Base-by-base conservation (phyloP, 2,797 vertebrate species). In the Pteronotus mesoamericanus region DNA sequence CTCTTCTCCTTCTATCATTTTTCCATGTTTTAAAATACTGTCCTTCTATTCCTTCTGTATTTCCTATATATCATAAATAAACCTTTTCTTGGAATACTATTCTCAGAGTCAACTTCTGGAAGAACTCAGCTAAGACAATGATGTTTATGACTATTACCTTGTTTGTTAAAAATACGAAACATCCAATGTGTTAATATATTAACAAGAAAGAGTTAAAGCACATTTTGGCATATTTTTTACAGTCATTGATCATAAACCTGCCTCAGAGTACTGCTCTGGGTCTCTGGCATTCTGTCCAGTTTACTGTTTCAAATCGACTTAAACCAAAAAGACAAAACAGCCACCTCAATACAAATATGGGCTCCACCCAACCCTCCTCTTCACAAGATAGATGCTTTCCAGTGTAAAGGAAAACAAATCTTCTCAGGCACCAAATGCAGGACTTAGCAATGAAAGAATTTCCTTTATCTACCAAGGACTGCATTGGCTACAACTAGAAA, bases 241-340 rank as follows among this genome's bases (percentile, higher is more conserved):
- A 39, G 24, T 87, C n/a, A 44, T 86, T 93, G 34, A 74, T 91
- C 72, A 74, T 79, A 94, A 96, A 80, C 2, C 90, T 16, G 57
- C 5, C 5, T 79, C 32, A 44, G 88, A 72, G 19, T 12, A 37
- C 22, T 66, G 21, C 37, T 91, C 59, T 72, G 22, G 37, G 1
- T 6, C 66, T 88, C 44, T 78, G n/a, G 18, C 10, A 26, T 12
- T 90, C 42, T 59, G 34, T 26, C 37, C 3, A 32, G 37, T 18
- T 93, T 71, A 55, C 24, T 66, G 12, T 83, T 90, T 55, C 34
- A 92, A 34, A 34, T 78, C 26, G 39, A 46, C 32, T 83, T 53
- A 59, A 88, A 72, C 15, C 39, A 84, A 75, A 51, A 85, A 83
- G 34, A 89, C 22, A 39, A 87, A 83, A 89, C 44, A 84, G 39